Conservation (phyloP, 2,888 invertebrate species). For the Harpalus rufipes region DNA sequence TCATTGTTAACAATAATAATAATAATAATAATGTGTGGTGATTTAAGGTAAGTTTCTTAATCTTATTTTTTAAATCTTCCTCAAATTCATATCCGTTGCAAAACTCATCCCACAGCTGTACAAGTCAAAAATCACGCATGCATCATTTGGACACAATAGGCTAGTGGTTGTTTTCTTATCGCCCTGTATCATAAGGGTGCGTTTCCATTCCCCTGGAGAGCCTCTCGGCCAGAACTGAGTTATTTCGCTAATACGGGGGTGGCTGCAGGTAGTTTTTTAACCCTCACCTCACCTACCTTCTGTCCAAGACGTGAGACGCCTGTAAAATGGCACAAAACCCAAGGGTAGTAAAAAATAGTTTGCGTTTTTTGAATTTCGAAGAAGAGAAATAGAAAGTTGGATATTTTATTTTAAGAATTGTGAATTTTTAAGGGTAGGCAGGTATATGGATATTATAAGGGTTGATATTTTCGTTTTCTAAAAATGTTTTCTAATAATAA, state of each 20-base stretch:
- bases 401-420: slow-evolving; percentile 7
- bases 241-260: slow-evolving; percentile 69
- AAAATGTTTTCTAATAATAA: no score
- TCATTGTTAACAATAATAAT: no score
- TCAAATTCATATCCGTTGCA: slow-evolving; percentile 45
- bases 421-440: neutral
- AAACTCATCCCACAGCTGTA: slow-evolving; percentile 62
- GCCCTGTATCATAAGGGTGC: slow-evolving; percentile 8
- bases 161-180: slow-evolving; percentile 42
- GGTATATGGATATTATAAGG: neutral
- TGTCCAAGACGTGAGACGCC: slow-evolving; percentile 54
- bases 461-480: neutral
- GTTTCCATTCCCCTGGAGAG: slow-evolving; percentile 24
- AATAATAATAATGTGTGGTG: no score
- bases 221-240: slow-evolving; percentile 67
- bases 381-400: slow-evolving; percentile 34
- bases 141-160: slow-evolving; percentile 66
- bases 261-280: slow-evolving; percentile 68
- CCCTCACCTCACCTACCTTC: slow-evolving; percentile 68
- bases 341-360: slow-evolving; percentile 55
- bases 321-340: slow-evolving; percentile 62
- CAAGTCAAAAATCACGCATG: slow-evolving; percentile 68
- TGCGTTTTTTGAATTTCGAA: slow-evolving; percentile 58
- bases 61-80: slow-evolving; percentile 12
- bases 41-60: neutral